Conservation (phyloP, 1,140 invertebrate species). For the Caenorhabditis brenneri region DNA sequence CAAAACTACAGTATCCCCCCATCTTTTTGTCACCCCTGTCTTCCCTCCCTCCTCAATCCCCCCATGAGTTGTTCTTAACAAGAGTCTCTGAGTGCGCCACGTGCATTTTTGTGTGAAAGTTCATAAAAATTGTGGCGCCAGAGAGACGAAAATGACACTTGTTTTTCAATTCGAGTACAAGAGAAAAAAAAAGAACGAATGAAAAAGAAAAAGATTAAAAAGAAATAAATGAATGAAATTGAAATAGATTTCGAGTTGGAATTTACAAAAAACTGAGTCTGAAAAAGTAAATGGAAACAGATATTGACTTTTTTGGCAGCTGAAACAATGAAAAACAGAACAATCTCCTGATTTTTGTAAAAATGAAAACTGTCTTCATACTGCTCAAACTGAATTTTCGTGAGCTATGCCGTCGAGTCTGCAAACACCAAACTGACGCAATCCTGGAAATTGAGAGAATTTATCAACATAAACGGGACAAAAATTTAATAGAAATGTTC, state of each 20-base stretch:
- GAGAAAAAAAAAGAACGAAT: not conserved
- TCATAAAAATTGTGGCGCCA: constrained; percentile 33
- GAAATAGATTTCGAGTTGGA: not conserved
- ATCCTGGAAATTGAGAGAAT: too few relatives aligned
- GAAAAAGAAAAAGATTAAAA: not conserved
- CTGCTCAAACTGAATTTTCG: too few relatives aligned
- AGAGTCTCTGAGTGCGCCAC: constrained; percentile 34
- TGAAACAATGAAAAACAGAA: too few relatives aligned
- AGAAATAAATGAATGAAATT: constrained; percentile 26
- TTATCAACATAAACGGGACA: too few relatives aligned
- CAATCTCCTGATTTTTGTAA: too few relatives aligned
- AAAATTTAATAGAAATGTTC: too few relatives aligned
- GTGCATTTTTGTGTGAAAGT: constrained; percentile 27
- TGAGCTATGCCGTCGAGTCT: too few relatives aligned
- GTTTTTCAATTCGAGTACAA: not conserved
- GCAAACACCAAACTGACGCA: too few relatives aligned
- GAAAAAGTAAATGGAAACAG: not conserved
- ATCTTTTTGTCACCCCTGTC: not conserved
- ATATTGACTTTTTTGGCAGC: too few relatives aligned
- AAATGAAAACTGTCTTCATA: too few relatives aligned
- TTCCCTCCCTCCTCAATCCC: not conserved
- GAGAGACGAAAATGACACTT: not conserved
- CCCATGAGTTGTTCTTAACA: not conserved
- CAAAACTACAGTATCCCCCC: not conserved
- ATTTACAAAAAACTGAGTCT: not conserved